Evolutionary conservation across 2,113 vertebrate species (phyloP).

Genomic region (Callithrix jacchus): DNA sequence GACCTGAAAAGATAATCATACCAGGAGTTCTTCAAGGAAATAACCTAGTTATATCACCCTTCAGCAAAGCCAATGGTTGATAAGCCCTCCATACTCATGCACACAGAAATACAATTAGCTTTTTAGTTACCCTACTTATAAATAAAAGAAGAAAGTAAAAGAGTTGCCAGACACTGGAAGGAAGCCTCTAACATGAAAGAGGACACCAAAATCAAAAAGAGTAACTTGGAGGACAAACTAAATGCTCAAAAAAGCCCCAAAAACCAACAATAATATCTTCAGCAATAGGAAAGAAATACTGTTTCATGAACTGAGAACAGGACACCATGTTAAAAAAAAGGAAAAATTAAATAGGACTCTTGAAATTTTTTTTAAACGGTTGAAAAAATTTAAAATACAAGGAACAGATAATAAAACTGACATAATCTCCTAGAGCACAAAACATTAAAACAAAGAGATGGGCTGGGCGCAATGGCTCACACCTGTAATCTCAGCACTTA

Average conservation of each 20-base stretch:
- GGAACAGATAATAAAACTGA: neutral
- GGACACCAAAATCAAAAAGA: neutral
- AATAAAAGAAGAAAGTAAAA: conserved; percentile 34
- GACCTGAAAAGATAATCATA: neutral
- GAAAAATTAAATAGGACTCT: neutral
- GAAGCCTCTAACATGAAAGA: neutral
- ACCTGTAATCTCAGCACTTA: no score
- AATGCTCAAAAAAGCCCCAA: neutral
- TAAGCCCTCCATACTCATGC: neutral
- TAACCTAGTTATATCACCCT: neutral
- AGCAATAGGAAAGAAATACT: neutral
- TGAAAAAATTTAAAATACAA: neutral
- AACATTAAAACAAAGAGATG: neutral
- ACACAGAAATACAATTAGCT: neutral
- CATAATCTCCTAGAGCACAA: neutral
- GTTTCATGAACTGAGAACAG: neutral
- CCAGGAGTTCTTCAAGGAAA: neutral
- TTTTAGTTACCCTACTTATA: neutral
- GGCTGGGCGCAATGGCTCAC: neutral
- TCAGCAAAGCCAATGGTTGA: neutral
- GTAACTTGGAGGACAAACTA: neutral
- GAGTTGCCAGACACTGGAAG: neutral
- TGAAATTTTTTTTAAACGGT: neutral
- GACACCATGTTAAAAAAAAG: neutral
- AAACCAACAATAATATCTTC: neutral